A percentile compares a stretch with the other conserved stretches of the same genome.
Conservation (phyloP, 1,140 invertebrate genomes). For the Palaemon carinicauda region DNA sequence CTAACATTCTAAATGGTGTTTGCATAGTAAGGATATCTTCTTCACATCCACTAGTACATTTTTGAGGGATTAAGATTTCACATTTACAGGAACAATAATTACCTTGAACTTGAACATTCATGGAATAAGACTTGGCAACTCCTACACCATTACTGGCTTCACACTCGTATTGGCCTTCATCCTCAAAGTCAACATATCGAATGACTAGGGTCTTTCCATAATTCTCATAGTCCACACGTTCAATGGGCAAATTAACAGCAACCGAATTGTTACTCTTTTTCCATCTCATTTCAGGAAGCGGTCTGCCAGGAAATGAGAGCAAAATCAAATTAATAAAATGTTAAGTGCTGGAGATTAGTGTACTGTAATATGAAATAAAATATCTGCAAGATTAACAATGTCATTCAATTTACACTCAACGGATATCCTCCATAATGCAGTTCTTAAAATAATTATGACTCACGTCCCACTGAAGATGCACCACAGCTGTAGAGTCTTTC, state of each 20-base stretch:
- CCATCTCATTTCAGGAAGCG: slow-evolving; percentile 74
- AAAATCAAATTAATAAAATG: neutral
- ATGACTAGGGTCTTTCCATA: slow-evolving; percentile 93
- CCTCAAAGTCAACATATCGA: slow-evolving; percentile 82
- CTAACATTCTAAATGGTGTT: too few relatives aligned
- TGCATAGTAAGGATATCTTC: too few relatives aligned
- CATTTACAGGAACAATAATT: slow-evolving; percentile 47
- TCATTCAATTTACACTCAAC: neutral
- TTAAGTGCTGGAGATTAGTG: neutral
- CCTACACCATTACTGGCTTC: slow-evolving; percentile 91
- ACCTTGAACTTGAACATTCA: slow-evolving; percentile 81
- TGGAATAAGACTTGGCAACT: slow-evolving; percentile 82
- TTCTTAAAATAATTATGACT: slow-evolving; percentile 65
- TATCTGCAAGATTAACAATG: neutral
- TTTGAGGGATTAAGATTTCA: neutral
- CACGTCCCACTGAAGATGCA: slow-evolving; percentile 92
- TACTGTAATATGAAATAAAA: neutral
- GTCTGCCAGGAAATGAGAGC: slow-evolving; percentile 61
- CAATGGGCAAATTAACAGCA: slow-evolving; percentile 67
- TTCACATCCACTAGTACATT: too few relatives aligned
- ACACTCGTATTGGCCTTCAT: slow-evolving; percentile 88
- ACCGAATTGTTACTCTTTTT: slow-evolving; percentile 74
- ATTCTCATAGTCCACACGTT: slow-evolving; percentile 80
- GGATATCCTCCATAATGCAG: neutral
- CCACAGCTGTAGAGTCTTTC: slow-evolving; percentile 81